Conservation (phyloP, 2,797 vertebrate genomes). For the Lindbergichthys nudifrons region DNA sequence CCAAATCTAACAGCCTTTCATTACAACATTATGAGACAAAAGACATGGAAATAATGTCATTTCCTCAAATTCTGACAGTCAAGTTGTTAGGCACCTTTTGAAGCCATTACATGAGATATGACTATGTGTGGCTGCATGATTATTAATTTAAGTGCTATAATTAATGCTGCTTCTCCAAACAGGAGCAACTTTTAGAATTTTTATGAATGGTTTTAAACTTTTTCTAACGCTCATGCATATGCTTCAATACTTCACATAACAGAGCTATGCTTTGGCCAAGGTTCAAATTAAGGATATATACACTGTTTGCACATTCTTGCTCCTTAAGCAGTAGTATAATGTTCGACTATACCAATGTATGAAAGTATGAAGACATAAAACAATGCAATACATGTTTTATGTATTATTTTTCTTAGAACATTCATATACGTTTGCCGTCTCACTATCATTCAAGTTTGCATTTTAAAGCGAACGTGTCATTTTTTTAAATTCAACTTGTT, state of each 20-base stretch:
- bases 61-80: constrained; percentile 15
- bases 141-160: constrained; percentile 30
- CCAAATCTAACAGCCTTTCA: constrained; percentile 24
- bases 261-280: not conserved
- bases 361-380: not conserved
- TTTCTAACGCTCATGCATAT: constrained; percentile 18
- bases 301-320: not conserved
- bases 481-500: not conserved
- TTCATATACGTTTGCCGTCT: not conserved
- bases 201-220: not conserved
- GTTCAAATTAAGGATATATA: not conserved
- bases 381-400: not conserved
- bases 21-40: constrained; percentile 25
- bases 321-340: not conserved
- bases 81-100: not conserved
- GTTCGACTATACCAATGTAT: not conserved
- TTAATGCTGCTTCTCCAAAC: constrained; percentile 24
- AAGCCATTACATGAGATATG: constrained; percentile 11
- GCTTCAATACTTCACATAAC: not conserved
- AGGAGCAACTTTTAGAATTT: constrained; percentile 14
- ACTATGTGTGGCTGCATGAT: constrained; percentile 34
- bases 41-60: constrained; percentile 5
- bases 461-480: constrained; percentile 4
- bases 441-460: not conserved
- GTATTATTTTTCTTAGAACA: not conserved